A percentile compares a stretch with the other conserved stretches of the same genome.
Conservation (phyloP, 2,113 vertebrate genomes). For the Coregonus clupeaformis region DNA sequence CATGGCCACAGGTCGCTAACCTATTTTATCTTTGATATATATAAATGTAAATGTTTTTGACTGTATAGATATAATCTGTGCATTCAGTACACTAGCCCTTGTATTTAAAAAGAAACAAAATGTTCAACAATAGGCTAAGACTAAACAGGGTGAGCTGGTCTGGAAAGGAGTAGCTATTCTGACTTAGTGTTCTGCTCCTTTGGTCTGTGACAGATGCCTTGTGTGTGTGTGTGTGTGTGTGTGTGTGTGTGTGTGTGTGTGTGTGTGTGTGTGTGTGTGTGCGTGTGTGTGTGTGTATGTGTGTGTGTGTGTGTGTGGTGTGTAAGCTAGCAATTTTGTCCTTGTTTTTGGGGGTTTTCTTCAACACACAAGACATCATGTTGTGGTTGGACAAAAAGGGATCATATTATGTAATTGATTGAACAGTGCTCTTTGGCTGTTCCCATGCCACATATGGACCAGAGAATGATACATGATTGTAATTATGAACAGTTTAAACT, state of each 20-base stretch:
- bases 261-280: slow-evolving; percentile 16
- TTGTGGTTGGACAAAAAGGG: slow-evolving; percentile 83
- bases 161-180: slow-evolving; percentile 77
- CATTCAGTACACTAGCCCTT: slow-evolving; percentile 79
- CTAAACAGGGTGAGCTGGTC: slow-evolving; percentile 83
- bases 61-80: slow-evolving; percentile 81
- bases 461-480: slow-evolving; percentile 88
- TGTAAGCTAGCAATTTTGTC: slow-evolving; percentile 70
- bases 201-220: slow-evolving; percentile 79
- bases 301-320: slow-evolving; percentile 35
- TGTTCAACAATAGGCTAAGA: slow-evolving; percentile 75
- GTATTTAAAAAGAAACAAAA: slow-evolving; percentile 76
- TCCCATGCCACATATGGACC: slow-evolving; percentile 81
- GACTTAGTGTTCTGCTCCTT: slow-evolving; percentile 73
- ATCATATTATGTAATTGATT: slow-evolving; percentile 82
- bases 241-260: slow-evolving; percentile 37
- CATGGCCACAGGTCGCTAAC: slow-evolving; percentile 88
- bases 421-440: slow-evolving; percentile 84
- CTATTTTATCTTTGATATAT: slow-evolving; percentile 83
- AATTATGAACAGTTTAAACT: slow-evolving; percentile 86
- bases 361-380: slow-evolving; percentile 74
- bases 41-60: slow-evolving; percentile 84
- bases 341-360: slow-evolving; percentile 78
- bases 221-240: slow-evolving; percentile 55
- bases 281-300: neutral